Evolutionary conservation across 2,888 invertebrate species (phyloP).

Genomic region (Adineta ricciae): DNA sequence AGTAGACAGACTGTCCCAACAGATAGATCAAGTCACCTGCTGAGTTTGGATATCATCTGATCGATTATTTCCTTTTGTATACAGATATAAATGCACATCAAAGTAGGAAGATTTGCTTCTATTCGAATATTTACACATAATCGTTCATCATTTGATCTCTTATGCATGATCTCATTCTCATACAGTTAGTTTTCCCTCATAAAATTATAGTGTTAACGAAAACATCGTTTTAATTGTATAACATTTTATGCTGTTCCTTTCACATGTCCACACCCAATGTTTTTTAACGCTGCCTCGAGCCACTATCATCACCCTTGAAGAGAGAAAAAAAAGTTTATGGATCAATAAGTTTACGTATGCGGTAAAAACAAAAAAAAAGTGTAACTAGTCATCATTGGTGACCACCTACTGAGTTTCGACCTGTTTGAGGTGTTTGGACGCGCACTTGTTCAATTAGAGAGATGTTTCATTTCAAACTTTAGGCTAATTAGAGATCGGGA

Average conservation of each 20-base stretch:
- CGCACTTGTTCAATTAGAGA: conserved; percentile 9
- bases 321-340: not conserved
- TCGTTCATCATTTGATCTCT: too few relatives aligned
- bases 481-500: not conserved
- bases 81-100: too few relatives aligned
- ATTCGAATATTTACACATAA: too few relatives aligned
- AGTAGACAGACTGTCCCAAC: not conserved
- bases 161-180: not conserved
- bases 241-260: not conserved
- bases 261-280: not conserved
- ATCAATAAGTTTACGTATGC: conserved; percentile 2
- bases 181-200: not conserved
- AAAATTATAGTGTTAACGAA: not conserved
- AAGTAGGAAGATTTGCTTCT: not conserved
- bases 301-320: not conserved
- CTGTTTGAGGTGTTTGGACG: conserved; percentile 13
- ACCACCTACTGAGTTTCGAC: conserved; percentile 1
- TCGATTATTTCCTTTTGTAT: not conserved
- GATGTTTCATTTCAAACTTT: not conserved
- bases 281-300: not conserved
- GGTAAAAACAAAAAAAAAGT: not conserved
- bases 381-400: not conserved
- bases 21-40: not conserved
- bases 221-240: not conserved
- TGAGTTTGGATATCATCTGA: not conserved